phyloP scores from a whole-genome alignment of 2,888 invertebrate species.

The Tenthredo mesomela region DNA sequence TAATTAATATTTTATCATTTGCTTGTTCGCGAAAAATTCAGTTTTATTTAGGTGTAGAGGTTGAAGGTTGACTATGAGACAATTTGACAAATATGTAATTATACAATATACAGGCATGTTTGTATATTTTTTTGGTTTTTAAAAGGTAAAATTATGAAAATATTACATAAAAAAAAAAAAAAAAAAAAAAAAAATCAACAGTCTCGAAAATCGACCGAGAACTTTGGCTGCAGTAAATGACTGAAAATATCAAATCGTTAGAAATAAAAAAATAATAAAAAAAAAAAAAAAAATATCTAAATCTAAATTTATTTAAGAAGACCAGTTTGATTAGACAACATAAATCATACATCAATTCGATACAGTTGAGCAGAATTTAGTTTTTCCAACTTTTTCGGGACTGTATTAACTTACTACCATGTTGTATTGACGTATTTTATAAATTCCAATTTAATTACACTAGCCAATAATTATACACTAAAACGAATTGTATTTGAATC shows the following conservation, averaged over 20 bases:
- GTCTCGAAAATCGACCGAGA: not conserved
- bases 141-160: not conserved
- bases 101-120: slow-evolving; percentile 30
- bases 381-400: slow-evolving; percentile 6
- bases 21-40: not conserved
- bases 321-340: not conserved
- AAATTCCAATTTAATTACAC: slow-evolving; percentile 48
- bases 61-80: slow-evolving; percentile 34
- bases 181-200: not conserved
- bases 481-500: slow-evolving; percentile 34
- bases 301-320: not conserved
- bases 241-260: not conserved
- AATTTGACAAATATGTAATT: slow-evolving; percentile 35
- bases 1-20: slow-evolving; percentile 11
- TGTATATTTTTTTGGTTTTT: slow-evolving; percentile 33
- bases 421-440: slow-evolving; percentile 40
- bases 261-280: too few species aligned
- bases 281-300: not conserved
- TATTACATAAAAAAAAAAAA: not conserved
- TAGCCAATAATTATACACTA: slow-evolving; percentile 44
- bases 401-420: slow-evolving; percentile 22
- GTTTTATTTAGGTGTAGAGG: slow-evolving; percentile 6
- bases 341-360: not conserved
- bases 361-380: not conserved
- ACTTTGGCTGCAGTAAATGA: not conserved